Evolutionary conservation across 1,140 invertebrate genomes (phyloP).

Genomic region (Drosophila burlai): DNA sequence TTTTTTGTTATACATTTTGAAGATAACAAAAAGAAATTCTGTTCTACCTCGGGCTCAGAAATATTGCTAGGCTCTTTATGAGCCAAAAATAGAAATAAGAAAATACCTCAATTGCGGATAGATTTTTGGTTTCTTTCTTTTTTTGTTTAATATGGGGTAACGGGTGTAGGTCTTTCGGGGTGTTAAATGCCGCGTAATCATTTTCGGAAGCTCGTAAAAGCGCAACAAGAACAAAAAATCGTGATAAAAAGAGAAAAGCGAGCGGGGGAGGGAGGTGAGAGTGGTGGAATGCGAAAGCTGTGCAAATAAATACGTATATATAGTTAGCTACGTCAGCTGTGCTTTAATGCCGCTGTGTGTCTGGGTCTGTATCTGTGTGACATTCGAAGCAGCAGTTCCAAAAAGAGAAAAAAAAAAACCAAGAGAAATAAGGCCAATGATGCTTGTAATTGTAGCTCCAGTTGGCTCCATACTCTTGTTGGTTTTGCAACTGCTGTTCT

Average conservation of each 20-base stretch:
- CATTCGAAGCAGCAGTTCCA: conserved; percentile 47
- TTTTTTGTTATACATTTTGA: conserved; percentile 24
- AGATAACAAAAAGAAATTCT: conserved; percentile 39
- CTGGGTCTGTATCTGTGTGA: conserved; percentile 29
- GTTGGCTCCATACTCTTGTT: conserved; percentile 46
- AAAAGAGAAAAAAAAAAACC: conserved; percentile 40
- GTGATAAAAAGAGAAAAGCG: conserved; percentile 1
- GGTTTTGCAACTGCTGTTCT: conserved; percentile 50
- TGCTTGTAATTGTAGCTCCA: conserved; percentile 78
- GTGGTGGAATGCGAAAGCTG: conserved; percentile 64
- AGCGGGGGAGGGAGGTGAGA: conserved; percentile 12
- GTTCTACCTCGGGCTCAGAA: conserved; percentile 25
- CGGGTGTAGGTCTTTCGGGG: conserved; percentile 12
- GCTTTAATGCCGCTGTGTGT: conserved; percentile 4
- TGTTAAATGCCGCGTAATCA: conserved; percentile 77
- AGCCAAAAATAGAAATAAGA: conserved; percentile 46
- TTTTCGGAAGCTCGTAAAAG: conserved; percentile 72
- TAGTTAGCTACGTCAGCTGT: conserved; percentile 63
- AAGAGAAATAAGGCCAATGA: conserved; percentile 79
- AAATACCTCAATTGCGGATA: conserved; percentile 28
- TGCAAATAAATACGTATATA: conserved; percentile 56
- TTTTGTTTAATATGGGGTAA: conserved; percentile 14
- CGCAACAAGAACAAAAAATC: conserved; percentile 26
- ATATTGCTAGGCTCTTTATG: conserved; percentile 18
- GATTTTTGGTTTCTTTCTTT: conserved; percentile 13